Evolutionary conservation across 2,888 invertebrate genomes (phyloP).

Genomic region (Thysanoteuthis rhombus): DNA sequence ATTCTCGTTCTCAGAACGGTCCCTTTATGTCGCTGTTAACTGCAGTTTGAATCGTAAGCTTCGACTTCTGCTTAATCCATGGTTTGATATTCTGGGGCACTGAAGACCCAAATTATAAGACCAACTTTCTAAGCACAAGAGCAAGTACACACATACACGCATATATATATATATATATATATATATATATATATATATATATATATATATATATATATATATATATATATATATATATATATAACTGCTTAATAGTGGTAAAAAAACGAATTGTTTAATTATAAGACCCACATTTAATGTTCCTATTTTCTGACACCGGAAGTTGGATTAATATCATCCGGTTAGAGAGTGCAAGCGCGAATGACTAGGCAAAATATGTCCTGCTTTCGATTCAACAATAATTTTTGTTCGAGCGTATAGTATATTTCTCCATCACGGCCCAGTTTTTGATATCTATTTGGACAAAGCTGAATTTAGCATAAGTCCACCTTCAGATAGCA

Average conservation of each 20-base stretch:
- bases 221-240: not conserved
- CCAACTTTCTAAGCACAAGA: not conserved
- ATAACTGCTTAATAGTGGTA: not conserved
- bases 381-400: not conserved
- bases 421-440: not conserved
- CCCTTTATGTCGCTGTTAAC: too few relatives aligned
- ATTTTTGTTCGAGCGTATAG: not conserved
- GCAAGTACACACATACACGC: not conserved
- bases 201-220: constrained; percentile 1
- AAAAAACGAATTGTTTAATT: not conserved
- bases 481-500: not conserved
- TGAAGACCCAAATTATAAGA: too few relatives aligned
- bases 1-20: too few relatives aligned
- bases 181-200: not conserved
- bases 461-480: not conserved
- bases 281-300: not conserved
- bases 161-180: not conserved
- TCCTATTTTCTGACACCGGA: not conserved
- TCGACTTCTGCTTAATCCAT: too few relatives aligned
- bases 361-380: not conserved
- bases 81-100: too few relatives aligned
- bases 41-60: too few relatives aligned
- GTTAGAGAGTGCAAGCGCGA: not conserved
- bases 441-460: not conserved
- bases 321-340: not conserved